Conservation (phyloP, 2,888 invertebrate species). For the Polia nebulosa region DNA sequence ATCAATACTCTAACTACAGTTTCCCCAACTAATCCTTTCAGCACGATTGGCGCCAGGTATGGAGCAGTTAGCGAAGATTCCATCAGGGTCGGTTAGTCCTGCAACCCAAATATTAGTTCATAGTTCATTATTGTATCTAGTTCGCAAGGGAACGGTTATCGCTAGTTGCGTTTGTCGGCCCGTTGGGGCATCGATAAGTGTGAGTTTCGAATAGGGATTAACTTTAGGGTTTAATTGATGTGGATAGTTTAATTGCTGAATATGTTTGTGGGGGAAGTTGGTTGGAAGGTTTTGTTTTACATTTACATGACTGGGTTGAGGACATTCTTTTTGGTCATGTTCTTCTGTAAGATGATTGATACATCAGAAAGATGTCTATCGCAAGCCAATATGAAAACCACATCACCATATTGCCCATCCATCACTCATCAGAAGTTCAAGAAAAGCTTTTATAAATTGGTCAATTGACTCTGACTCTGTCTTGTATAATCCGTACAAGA, state of each 20-base stretch:
- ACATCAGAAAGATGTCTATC: too few species aligned
- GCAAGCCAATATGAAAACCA: not conserved
- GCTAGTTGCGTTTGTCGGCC: slow-evolving; percentile 66
- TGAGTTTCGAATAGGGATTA: slow-evolving; percentile 68
- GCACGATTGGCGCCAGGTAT: slow-evolving; percentile 43
- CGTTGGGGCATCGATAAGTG: slow-evolving; percentile 70
- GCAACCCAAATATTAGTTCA: slow-evolving; percentile 78
- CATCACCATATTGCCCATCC: not conserved
- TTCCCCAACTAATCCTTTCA: slow-evolving; percentile 46
- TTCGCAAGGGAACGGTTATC: slow-evolving; percentile 75
- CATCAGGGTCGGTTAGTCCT: slow-evolving; percentile 70
- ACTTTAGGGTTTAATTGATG: slow-evolving; percentile 69
- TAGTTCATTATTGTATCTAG: slow-evolving; percentile 74
- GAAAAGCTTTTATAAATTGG: not conserved
- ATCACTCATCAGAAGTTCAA: not conserved
- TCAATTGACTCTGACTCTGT: not conserved
- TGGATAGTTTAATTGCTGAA: slow-evolving; percentile 64
- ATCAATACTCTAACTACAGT: slow-evolving; percentile 37
- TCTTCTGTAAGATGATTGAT: too few species aligned
- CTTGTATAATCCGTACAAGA: not conserved
- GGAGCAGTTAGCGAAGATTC: slow-evolving; percentile 40
- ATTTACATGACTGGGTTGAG: slow-evolving; percentile 4
- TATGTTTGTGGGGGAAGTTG: slow-evolving; percentile 45
- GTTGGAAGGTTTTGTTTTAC: slow-evolving; percentile 3
- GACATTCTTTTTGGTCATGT: not conserved